These are phyloP conservation scores for Scylla paramamosain DNA, from an alignment of 1,140 invertebrate species.

Conservation along the genomic window DNA sequence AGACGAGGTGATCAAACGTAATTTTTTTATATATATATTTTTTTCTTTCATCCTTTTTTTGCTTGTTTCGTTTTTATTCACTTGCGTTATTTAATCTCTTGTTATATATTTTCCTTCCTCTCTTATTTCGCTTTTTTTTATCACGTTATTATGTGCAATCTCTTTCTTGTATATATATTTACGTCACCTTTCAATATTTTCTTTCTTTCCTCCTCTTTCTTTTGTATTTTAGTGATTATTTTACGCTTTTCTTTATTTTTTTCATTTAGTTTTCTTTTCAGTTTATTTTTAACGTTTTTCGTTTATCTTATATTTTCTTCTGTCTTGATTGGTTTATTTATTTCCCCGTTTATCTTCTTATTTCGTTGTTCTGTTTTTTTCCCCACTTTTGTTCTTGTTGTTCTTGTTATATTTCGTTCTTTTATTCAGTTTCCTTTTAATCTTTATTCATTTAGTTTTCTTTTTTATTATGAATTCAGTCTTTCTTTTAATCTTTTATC, in stretches of 20 bases:
- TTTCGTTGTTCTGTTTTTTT: neutral
- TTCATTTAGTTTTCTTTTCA: too few species aligned
- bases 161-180: too few species aligned
- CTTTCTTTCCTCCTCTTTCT: too few species aligned
- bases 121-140: neutral
- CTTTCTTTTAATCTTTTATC: neutral
- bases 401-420: neutral
- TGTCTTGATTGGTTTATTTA: too few species aligned
- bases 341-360: neutral
- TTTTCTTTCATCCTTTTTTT: neutral
- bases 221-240: too few species aligned
- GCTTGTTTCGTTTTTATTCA: neutral
- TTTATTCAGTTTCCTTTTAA: too few species aligned
- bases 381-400: too few species aligned
- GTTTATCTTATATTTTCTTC: too few species aligned
- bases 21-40: too few species aligned
- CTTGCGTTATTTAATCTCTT: neutral
- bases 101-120: neutral
- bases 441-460: neutral
- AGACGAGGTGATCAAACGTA: neutral
- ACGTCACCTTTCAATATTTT: too few species aligned
- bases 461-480: neutral
- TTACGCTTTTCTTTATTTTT: too few species aligned
- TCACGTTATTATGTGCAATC: neutral
- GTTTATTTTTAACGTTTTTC: neutral